Conservation (phyloP, 2,888 invertebrate genomes). For the Dendrolimus pini region DNA sequence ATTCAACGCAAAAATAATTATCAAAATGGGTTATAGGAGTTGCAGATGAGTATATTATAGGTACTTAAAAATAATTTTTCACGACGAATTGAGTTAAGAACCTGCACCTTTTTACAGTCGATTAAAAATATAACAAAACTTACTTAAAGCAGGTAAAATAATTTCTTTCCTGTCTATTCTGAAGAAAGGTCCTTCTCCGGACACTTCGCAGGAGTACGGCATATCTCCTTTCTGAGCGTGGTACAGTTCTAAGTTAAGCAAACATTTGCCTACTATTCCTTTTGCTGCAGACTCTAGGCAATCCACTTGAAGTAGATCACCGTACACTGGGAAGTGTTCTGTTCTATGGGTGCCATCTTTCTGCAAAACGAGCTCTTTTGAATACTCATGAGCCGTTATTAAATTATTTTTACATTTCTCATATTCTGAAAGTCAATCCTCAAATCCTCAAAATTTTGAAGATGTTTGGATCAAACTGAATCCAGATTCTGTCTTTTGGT, state of each 20-base stretch:
- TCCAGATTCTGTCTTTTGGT: too few species aligned
- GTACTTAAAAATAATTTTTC: too few species aligned
- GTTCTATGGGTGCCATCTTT: conserved; percentile 23
- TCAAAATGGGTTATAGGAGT: too few species aligned
- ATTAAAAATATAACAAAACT: conserved; percentile 10
- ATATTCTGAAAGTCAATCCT: too few species aligned
- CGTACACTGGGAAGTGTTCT: conserved; percentile 22
- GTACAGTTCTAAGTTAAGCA: conserved; percentile 31
- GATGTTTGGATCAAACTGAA: too few species aligned
- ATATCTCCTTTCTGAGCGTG: conserved; percentile 30
- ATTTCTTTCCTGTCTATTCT: conserved; percentile 30
- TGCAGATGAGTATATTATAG: too few species aligned
- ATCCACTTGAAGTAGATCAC: conserved; percentile 30
- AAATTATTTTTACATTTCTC: too few species aligned
- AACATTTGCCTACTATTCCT: conserved; percentile 35
- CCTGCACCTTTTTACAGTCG: too few species aligned
- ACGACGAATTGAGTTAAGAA: too few species aligned
- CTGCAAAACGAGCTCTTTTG: conserved; percentile 9
- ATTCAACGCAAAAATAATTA: too few species aligned
- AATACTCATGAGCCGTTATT: too few species aligned
- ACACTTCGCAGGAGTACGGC: conserved; percentile 48
- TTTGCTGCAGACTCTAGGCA: conserved; percentile 25
- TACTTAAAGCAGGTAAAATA: conserved; percentile 40
- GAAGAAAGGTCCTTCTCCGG: conserved; percentile 56
- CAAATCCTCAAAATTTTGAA: too few species aligned